A percentile compares a stretch with the other conserved stretches of the same genome.
Evolutionary conservation across 1,140 invertebrate genomes (phyloP).

Genomic region (Wasmannia auropunctata): DNA sequence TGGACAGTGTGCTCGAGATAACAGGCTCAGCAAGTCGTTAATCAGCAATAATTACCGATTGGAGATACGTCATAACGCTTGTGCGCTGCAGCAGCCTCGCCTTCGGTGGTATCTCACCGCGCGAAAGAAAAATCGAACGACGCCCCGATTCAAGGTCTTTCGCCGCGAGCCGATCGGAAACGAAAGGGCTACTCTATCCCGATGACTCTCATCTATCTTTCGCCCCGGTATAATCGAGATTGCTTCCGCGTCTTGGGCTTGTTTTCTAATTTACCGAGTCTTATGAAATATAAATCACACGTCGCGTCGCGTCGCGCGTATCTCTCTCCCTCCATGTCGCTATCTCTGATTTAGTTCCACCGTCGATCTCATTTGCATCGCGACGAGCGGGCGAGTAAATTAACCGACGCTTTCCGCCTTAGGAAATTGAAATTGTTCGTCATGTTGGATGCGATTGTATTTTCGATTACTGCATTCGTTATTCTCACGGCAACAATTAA

Average conservation of each 20-base stretch:
- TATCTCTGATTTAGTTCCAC: conserved; percentile 14
- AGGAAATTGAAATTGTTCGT: conserved; percentile 16
- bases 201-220: conserved; percentile 68
- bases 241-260: conserved; percentile 61
- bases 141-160: conserved; percentile 34
- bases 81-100: conserved; percentile 70
- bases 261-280: conserved; percentile 53
- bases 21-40: conserved; percentile 77
- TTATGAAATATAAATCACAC: conserved; percentile 49
- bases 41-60: conserved; percentile 82
- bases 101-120: conserved; percentile 61
- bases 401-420: not conserved
- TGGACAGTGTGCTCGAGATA: conserved; percentile 70
- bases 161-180: conserved; percentile 64
- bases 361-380: conserved; percentile 8
- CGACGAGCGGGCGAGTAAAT: not conserved
- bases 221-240: conserved; percentile 56
- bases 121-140: conserved; percentile 68
- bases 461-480: not conserved
- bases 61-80: conserved; percentile 75
- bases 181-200: conserved; percentile 65
- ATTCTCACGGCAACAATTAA: not conserved
- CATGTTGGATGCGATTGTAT: not conserved
- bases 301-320: not conserved
- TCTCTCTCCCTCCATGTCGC: not conserved